A percentile compares a stretch with the other conserved stretches of the same genome.
phyloP scores from a whole-genome alignment of 2,797 vertebrate genomes.

The Rhinophrynus dorsalis region DNA sequence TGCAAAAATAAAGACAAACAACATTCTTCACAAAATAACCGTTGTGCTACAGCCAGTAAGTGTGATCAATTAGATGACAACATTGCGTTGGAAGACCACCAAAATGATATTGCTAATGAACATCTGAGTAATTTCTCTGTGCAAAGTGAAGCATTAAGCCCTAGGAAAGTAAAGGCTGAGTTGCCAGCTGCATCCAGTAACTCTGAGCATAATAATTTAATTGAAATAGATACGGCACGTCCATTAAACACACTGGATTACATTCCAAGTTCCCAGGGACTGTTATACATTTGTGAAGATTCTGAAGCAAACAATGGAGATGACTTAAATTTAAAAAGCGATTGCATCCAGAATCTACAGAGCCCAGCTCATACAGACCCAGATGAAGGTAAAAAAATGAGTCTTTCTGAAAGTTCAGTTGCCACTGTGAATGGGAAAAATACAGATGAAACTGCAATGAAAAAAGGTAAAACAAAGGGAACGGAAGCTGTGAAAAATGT shows the following conservation, averaged over 20 bases:
- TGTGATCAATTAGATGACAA: background rate
- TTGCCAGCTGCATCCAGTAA: background rate
- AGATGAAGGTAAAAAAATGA: background rate
- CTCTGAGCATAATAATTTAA: background rate
- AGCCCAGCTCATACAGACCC: background rate
- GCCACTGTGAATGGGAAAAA: background rate
- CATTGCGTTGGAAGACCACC: background rate
- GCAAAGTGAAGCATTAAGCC: background rate
- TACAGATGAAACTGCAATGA: conserved; percentile 7
- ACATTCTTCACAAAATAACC: background rate
- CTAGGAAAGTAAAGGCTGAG: background rate
- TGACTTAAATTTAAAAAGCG: background rate
- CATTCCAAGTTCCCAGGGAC: conserved; percentile 33
- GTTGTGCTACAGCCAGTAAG: background rate
- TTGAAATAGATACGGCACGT: conserved; percentile 16
- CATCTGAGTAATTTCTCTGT: background rate
- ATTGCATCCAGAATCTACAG: background rate
- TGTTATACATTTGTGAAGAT: conserved; percentile 13
- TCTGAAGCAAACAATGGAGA: conserved; percentile 1
- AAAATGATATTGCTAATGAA: background rate
- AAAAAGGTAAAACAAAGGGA: conserved; percentile 18
- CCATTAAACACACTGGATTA: conserved; percentile 8
- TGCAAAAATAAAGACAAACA: background rate
- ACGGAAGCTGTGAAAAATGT: background rate
- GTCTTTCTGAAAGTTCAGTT: background rate